Base-by-base conservation (phyloP, 1,140 invertebrate species). In the Pseudomyrmex flavicornis region DNA sequence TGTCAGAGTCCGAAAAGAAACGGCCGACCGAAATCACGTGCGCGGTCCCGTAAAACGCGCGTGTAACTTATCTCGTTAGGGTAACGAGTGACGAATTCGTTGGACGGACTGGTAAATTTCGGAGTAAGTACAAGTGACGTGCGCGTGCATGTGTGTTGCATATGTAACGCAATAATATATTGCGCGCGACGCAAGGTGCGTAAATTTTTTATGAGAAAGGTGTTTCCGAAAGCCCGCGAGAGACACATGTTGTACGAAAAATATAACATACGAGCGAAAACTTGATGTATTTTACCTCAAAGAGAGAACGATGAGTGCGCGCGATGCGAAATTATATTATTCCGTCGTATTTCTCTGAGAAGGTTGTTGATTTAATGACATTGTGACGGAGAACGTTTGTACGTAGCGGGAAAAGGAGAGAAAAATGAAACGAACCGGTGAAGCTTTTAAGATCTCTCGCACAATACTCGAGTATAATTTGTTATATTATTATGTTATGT, bases 11-110 rank as follows among this genome's bases (percentile, higher is more conserved):
- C 10, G 73, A 74, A 84, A 79, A 72, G 46, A 82, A 79, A 66
- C 59, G 26, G 20, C 68, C 62, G 89, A 86, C 86, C 70, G 74
- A 88, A 90, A 88, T 86, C 86, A 83, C 72, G 52, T 48, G 65
- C 54, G 68, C 62, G 79, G 13, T 48, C 58, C 68, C 65, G 76
- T 80, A 72, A 88, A 26, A 12, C 56, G 50, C 63, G 20, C 17
- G 61, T 20, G 61, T 20, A 35, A 72, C 46, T 61, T 54, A 54
- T 72, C 76, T 87, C 70, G 63, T 70, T 70, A 65, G 59, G 54
- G 59, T 85, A 87, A 83, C 62, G 79, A 85, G 69, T 65, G 79
- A 74, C 75, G 79, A 82, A 75, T 75, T 82, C 65, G 35, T 58
- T 61, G 61, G 17, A 59, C n/a, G 54, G 46, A 63, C 5, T 17